Conservation (phyloP, 2,113 vertebrate genomes). For the Canis aureus region DNA sequence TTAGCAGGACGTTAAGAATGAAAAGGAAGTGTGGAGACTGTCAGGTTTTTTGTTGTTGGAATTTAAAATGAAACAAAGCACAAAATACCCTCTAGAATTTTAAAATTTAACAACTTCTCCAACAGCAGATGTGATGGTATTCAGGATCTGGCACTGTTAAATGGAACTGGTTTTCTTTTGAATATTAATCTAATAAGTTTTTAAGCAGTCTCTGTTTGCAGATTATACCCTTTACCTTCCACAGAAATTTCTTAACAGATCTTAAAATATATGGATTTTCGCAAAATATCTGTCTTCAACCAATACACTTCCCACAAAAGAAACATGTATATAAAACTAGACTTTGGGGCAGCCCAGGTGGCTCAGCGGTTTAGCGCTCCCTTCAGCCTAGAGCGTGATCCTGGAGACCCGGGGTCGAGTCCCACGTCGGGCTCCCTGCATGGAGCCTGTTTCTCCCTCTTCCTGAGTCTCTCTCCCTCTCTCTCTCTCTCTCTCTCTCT, state of each 20-base stretch:
- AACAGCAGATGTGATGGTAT: not conserved
- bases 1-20: not conserved
- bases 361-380: too few species aligned
- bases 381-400: too few species aligned
- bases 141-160: not conserved
- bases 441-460: too few species aligned
- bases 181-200: not conserved
- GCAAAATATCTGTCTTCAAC: not conserved
- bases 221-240: not conserved
- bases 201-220: not conserved
- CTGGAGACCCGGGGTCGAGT: too few species aligned
- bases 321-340: not conserved
- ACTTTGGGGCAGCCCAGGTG: not conserved
- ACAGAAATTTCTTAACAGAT: not conserved
- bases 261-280: not conserved
- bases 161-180: not conserved
- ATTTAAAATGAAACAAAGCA: constrained; percentile 15
- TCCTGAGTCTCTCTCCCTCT: too few species aligned
- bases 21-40: not conserved
- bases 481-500: too few species aligned
- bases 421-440: too few species aligned
- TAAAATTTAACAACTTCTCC: not conserved
- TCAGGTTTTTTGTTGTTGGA: not conserved
- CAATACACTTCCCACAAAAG: not conserved
- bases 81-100: not conserved